phyloP scores from a whole-genome alignment of 2,113 vertebrate genomes.

The Azemiops feae region DNA sequence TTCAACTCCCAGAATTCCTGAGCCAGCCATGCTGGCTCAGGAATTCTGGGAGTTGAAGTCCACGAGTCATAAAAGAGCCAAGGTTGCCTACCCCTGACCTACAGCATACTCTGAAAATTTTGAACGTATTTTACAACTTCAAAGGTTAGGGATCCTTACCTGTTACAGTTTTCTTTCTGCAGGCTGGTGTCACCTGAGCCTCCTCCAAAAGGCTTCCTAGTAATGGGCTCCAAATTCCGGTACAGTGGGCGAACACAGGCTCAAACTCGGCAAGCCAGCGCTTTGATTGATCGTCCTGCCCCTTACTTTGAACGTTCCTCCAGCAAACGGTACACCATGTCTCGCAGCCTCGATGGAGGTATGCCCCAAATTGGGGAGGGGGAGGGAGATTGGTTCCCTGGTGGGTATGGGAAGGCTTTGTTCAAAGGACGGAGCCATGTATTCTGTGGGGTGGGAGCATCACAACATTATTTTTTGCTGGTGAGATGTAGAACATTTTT shows the following conservation, averaged over 20 bases:
- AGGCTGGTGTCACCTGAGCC: constrained; percentile 96
- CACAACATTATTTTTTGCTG: background rate
- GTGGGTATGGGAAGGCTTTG: background rate
- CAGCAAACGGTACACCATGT: constrained; percentile 95
- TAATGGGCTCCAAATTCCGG: constrained; percentile 98
- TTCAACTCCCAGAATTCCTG: no score
- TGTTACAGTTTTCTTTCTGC: background rate
- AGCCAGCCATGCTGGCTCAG: no score
- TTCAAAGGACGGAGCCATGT: background rate
- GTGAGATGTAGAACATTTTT: background rate
- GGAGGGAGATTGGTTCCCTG: background rate
- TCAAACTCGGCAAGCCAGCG: constrained; percentile 93
- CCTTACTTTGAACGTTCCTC: constrained; percentile 95
- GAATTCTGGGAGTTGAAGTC: no score
- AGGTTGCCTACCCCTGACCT: no score
- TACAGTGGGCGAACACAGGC: constrained; percentile 97
- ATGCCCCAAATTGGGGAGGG: constrained; percentile 35
- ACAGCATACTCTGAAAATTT: background rate
- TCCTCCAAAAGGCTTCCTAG: constrained; percentile 95
- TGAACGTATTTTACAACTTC: background rate
- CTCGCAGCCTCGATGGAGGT: constrained; percentile 97
- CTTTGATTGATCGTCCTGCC: constrained; percentile 92
- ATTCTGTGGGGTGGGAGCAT: background rate
- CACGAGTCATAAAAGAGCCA: no score
- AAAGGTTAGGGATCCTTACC: background rate